These are phyloP conservation scores for Cossypha heuglini DNA, from an alignment of 2,797 vertebrate genomes.

Conservation along the genomic window DNA sequence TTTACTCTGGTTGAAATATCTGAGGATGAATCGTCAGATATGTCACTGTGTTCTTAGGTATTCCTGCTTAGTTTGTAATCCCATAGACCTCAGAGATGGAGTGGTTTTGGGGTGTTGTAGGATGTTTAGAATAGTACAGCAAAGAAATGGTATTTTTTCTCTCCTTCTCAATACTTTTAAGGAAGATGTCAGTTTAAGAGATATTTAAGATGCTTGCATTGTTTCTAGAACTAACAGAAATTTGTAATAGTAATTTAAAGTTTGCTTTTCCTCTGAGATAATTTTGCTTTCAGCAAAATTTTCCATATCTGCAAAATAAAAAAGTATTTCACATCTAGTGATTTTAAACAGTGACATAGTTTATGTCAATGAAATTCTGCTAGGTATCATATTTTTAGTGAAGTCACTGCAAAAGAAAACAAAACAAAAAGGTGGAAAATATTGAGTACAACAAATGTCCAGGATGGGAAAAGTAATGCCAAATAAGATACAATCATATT, in stretches of 20 bases:
- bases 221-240: neutral
- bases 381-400: neutral
- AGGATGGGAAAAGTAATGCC: neutral
- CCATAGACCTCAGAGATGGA: neutral
- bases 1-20: neutral
- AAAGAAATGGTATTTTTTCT: neutral
- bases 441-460: neutral
- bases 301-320: neutral
- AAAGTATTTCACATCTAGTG: neutral
- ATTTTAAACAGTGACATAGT: neutral
- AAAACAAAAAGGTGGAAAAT: neutral
- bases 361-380: neutral
- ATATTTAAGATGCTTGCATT: neutral
- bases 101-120: neutral
- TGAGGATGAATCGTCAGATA: neutral
- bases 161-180: neutral
- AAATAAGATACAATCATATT: neutral
- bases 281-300: neutral
- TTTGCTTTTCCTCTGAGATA: neutral
- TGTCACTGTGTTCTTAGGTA: neutral
- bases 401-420: neutral
- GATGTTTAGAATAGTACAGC: neutral
- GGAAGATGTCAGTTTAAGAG: neutral
- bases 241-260: neutral
- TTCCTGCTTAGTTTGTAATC: neutral